phyloP scores from a whole-genome alignment of 2,113 vertebrate genomes.

The Pteropus alecto region DNA sequence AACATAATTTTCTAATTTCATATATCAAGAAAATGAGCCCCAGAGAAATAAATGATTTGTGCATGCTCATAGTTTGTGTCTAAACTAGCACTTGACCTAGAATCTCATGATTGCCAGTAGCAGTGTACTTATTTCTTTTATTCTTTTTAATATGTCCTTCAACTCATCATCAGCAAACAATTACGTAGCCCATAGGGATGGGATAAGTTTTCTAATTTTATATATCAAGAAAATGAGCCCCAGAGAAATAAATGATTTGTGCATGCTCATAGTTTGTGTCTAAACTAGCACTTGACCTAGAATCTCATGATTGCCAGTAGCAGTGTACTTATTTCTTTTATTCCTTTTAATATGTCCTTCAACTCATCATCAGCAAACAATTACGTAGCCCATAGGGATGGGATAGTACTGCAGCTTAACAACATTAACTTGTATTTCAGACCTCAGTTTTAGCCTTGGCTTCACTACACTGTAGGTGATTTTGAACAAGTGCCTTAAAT shows the following conservation, averaged over 20 bases:
- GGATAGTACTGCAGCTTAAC: neutral
- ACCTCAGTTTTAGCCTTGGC: neutral
- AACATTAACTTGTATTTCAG: neutral
- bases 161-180: neutral
- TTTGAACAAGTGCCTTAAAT: neutral
- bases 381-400: neutral
- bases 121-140: neutral
- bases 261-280: accelerated
- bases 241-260: neutral
- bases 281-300: neutral
- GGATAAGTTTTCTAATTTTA: too few species aligned
- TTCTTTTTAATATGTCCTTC: neutral
- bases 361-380: neutral
- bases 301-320: neutral
- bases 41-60: neutral
- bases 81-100: neutral
- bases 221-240: neutral
- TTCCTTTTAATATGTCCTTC: neutral
- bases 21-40: neutral
- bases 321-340: neutral
- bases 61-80: accelerated
- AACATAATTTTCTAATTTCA: too few species aligned
- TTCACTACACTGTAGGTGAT: neutral
- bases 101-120: neutral
- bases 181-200: neutral